These are phyloP conservation scores for Rousettus madagascariensis DNA, from an alignment of 2,797 vertebrate genomes.

Conservation along the genomic window DNA sequence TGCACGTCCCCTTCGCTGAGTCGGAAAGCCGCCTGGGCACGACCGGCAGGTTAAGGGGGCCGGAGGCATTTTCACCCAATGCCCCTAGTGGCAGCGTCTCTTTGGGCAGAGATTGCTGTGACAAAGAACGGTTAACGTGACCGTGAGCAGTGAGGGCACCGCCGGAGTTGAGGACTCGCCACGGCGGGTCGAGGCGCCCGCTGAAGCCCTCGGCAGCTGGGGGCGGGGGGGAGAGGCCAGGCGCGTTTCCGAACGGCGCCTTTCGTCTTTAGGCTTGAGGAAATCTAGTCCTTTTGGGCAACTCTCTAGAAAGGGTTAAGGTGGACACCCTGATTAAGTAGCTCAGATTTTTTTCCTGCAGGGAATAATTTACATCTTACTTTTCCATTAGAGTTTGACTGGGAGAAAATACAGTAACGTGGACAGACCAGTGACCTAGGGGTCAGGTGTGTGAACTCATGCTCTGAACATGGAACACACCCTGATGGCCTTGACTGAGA, in stretches of 20 bases:
- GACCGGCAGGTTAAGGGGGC: too few species aligned
- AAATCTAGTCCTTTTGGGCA: neutral
- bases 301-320: neutral
- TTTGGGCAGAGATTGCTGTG: neutral
- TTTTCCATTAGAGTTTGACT: neutral
- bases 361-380: neutral
- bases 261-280: neutral
- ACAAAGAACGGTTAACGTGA: neutral
- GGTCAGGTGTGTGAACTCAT: neutral
- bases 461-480: neutral
- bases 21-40: too few species aligned
- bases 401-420: neutral
- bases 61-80: too few species aligned
- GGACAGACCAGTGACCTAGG: neutral
- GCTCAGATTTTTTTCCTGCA: neutral
- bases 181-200: neutral
- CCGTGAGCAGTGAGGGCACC: neutral
- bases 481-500: neutral
- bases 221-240: neutral
- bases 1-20: too few species aligned
- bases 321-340: neutral
- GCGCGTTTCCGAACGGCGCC: neutral
- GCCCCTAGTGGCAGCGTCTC: too few species aligned
- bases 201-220: neutral
- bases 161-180: neutral